Evolutionary conservation across 2,113 vertebrate species (phyloP).

Genomic region (Ictalurus punctatus): DNA sequence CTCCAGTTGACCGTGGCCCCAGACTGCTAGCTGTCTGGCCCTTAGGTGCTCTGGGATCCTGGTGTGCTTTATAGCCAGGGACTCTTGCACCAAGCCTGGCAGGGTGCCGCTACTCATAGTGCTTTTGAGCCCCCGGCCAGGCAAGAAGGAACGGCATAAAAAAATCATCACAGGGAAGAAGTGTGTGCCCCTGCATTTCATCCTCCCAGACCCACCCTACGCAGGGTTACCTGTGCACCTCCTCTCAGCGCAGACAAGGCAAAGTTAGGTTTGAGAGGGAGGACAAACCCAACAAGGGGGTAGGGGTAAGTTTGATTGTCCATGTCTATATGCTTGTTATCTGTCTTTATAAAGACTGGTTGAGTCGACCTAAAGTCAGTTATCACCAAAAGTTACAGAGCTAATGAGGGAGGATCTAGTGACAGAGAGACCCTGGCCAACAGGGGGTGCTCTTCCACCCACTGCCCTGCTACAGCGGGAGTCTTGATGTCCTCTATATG

Average conservation of each 20-base stretch:
- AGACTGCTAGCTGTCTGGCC: constrained; percentile 43
- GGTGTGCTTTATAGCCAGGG: constrained; percentile 46
- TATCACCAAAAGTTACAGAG: constrained; percentile 8
- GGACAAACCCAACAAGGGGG: constrained; percentile 24
- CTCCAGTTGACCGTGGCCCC: constrained; percentile 54
- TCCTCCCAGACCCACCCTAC: constrained; percentile 37
- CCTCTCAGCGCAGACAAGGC: constrained; percentile 54
- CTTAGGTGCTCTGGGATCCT: constrained; percentile 37
- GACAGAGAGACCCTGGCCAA: constrained; percentile 19
- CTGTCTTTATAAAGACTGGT: constrained; percentile 18
- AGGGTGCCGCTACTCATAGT: constrained; percentile 27
- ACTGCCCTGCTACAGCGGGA: constrained; percentile 31
- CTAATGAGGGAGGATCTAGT: constrained; percentile 50
- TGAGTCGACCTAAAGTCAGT: constrained; percentile 39
- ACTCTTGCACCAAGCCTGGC: constrained; percentile 34
- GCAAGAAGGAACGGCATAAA: constrained; percentile 23
- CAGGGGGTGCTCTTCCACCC: constrained; percentile 37
- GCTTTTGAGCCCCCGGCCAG: constrained; percentile 24
- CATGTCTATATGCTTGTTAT: constrained; percentile 31
- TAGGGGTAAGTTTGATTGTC: constrained; percentile 20
- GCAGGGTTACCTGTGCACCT: constrained; percentile 49
- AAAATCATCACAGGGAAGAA: constrained; percentile 55
- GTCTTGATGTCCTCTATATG: constrained; percentile 48
- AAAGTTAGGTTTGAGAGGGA: constrained; percentile 2
- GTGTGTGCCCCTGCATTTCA: constrained; percentile 51